These are phyloP conservation scores for Dendrocincla tyrannina DNA, from an alignment of 2,797 vertebrate species.

Conservation along the genomic window DNA sequence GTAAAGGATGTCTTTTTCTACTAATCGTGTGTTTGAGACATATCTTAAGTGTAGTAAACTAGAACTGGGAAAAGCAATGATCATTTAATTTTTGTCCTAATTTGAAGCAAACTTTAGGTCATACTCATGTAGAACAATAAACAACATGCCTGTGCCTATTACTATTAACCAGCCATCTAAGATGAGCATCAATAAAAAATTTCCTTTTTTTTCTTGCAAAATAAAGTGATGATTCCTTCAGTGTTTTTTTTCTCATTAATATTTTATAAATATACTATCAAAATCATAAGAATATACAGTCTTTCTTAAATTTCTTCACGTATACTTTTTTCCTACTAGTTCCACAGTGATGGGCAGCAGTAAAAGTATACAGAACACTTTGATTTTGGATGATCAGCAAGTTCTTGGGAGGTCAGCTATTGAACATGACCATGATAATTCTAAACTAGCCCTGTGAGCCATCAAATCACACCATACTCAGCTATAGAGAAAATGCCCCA, in stretches of 20 bases:
- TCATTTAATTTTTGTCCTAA: not conserved
- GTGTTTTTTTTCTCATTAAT: not conserved
- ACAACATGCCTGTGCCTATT: fast-evolving
- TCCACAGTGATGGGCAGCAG: not conserved
- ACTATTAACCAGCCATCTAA: not conserved
- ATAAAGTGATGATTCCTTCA: not conserved
- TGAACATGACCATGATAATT: slow-evolving; percentile 51
- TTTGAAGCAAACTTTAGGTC: not conserved
- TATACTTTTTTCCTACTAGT: not conserved
- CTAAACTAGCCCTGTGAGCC: slow-evolving; percentile 34
- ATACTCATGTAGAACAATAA: not conserved
- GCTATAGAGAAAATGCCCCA: slow-evolving; percentile 45
- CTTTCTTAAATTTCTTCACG: not conserved
- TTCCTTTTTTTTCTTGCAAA: not conserved
- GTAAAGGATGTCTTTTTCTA: not conserved
- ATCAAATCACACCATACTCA: slow-evolving; percentile 67
- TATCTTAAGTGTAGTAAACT: not conserved
- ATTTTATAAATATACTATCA: not conserved
- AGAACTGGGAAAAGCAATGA: not conserved
- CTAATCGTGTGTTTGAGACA: not conserved
- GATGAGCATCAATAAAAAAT: not conserved
- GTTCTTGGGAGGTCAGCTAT: slow-evolving; percentile 54
- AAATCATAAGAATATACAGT: not conserved
- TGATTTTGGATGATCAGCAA: slow-evolving; percentile 41
- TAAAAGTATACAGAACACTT: not conserved